Conservation (phyloP, 2,888 invertebrate genomes). For the Cerastoderma edule region DNA sequence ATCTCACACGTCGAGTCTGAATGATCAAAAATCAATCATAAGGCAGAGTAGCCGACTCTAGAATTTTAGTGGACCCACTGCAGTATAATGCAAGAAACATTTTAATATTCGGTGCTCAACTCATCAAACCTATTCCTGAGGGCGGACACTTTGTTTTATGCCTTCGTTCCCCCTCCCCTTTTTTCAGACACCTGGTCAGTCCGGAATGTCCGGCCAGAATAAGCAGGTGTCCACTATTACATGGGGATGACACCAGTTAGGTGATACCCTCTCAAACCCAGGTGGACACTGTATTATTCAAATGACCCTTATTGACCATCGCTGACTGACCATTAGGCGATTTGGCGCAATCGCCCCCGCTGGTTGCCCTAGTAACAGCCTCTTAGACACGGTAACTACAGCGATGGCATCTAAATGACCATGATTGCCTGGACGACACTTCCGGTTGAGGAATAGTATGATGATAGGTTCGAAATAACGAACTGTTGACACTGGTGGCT, state of each 20-base stretch:
- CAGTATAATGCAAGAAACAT: too few relatives aligned
- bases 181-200: constrained; percentile 25
- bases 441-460: constrained; percentile 7
- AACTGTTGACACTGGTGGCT: too few relatives aligned
- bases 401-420: constrained; percentile 16
- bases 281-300: constrained; percentile 26
- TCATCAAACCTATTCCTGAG: constrained; percentile 5
- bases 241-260: constrained; percentile 27
- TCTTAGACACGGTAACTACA: not conserved
- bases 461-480: not conserved
- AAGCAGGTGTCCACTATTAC: constrained; percentile 33
- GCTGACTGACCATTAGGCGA: constrained; percentile 2
- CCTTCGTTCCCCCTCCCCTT: too few relatives aligned
- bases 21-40: too few relatives aligned
- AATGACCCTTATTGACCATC: not conserved
- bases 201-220: constrained; percentile 26
- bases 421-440: constrained; percentile 8
- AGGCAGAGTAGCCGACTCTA: too few relatives aligned
- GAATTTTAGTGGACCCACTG: too few relatives aligned
- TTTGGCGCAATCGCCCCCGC: constrained; percentile 21
- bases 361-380: constrained; percentile 13
- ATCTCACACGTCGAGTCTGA: too few relatives aligned
- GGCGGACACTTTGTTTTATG: constrained; percentile 22
- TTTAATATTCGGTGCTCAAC: not conserved
- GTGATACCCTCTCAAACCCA: constrained; percentile 25